A percentile compares a stretch with the other conserved stretches of the same genome.
Conservation (phyloP, 2,888 invertebrate genomes). For the Congeria kusceri region DNA sequence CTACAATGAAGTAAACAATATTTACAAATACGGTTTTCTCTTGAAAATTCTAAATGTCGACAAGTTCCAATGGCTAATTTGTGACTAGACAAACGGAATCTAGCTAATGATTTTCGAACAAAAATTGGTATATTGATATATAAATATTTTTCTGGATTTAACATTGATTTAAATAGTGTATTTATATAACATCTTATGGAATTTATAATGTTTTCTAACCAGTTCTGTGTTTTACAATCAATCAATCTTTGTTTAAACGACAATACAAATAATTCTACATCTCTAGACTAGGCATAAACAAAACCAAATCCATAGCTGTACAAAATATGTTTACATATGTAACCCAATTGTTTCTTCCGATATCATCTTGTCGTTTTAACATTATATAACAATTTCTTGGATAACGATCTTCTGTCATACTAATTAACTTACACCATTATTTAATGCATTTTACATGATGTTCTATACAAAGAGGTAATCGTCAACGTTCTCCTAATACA, state of each 20-base stretch:
- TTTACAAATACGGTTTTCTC: not conserved
- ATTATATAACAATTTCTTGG: not conserved
- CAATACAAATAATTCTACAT: not conserved
- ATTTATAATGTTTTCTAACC: not conserved
- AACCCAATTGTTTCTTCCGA: not conserved
- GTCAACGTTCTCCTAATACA: not conserved
- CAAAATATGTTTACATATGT: not conserved
- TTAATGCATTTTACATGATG: conserved; percentile 3
- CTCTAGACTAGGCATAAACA: not conserved
- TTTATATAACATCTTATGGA: not conserved
- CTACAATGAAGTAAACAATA: not conserved
- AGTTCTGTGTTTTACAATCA: conserved; percentile 4
- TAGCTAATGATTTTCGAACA: not conserved
- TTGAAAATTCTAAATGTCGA: not conserved
- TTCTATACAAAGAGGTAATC: not conserved
- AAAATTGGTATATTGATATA: not conserved
- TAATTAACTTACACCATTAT: not conserved
- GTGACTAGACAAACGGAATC: not conserved
- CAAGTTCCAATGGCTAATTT: not conserved
- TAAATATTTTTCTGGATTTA: not conserved
- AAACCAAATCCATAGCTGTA: not conserved
- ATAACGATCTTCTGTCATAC: not conserved
- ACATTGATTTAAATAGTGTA: not conserved
- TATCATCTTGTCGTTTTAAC: not conserved
- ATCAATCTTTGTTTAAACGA: not conserved